Conservation (phyloP, 2,113 vertebrate genomes). For the Zeus faber region DNA sequence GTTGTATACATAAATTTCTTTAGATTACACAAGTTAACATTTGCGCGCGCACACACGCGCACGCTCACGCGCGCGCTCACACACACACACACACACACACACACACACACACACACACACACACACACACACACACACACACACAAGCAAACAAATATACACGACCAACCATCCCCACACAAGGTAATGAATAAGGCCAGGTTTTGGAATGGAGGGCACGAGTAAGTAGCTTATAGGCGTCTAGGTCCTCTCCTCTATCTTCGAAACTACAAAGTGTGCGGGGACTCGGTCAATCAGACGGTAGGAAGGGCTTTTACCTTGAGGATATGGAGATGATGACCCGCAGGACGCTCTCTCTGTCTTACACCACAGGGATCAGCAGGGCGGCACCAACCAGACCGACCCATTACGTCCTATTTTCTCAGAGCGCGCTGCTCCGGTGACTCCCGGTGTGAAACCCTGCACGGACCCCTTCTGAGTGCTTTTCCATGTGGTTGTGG, state of each 20-base stretch:
- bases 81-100: slow-evolving; percentile 16
- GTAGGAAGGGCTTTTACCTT: slow-evolving; percentile 35
- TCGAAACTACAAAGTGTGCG: slow-evolving; percentile 57
- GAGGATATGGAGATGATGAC: slow-evolving; percentile 25
- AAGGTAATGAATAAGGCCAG: slow-evolving; percentile 78
- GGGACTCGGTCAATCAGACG: slow-evolving; percentile 41
- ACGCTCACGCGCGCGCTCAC: no score
- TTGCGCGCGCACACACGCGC: slow-evolving; percentile 5
- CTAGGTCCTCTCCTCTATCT: slow-evolving; percentile 63
- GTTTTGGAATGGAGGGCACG: slow-evolving; percentile 68
- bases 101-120: slow-evolving; percentile 35
- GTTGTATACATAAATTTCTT: slow-evolving; percentile 48
- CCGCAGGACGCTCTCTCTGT: neutral
- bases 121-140: no score
- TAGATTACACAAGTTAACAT: slow-evolving; percentile 28
- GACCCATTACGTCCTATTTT: slow-evolving; percentile 2
- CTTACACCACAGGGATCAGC: neutral
- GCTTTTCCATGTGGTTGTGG: slow-evolving; percentile 35
- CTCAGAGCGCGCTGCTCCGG: slow-evolving; percentile 16
- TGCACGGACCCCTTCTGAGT: slow-evolving; percentile 35
- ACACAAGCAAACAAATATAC: no score
- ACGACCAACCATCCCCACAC: no score
- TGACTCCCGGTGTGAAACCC: slow-evolving; percentile 6
- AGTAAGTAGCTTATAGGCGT: slow-evolving; percentile 66
- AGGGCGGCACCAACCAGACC: no score